Evolutionary conservation across 2,888 invertebrate genomes (phyloP), one percentile per base, ranked within the genome.

Genomic region (Ptycholaimellus sp.): DNA sequence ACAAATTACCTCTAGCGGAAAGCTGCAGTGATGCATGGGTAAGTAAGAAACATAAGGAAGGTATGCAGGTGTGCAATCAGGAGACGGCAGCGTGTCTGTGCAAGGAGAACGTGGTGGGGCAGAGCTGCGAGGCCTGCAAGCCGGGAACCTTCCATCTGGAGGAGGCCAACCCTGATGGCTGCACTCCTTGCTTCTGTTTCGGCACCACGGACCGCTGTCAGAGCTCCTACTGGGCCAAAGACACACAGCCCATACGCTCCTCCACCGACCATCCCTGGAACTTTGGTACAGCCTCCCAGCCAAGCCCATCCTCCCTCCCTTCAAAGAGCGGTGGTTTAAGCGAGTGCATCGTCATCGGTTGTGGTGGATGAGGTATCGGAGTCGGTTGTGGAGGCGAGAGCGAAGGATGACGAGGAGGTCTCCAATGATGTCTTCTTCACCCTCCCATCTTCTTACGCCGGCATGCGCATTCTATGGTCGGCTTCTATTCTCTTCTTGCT

Each of bases 101-200:
- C 60, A 82, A 82, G 44, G 54, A 65, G 27, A 70, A 79, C 47
- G 76, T 76, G 0, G 67, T 71, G 3, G 80, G 78, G 2, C 64
- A 70, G 40, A 71, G 72, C 7, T 96, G 93, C 56, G 74, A 80
- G 49, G 66, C 71, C 1, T 96, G 93, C 57, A 70, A 71, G 44
- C 76, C 78, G 25, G 83, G 83, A 14, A 79, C 79, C 3, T 96
- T 82, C 63, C 76, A 87, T 59, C 65, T 96, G 23, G 76, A 81
- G 58, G 68, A 69, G 2, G 67, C 64, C 38, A 83, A 90, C 59
- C 73, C 76, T 0, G 72, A 75, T 2, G 96, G 93, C 1, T 96
- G 93, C 56, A 82, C 83, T 2, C 76, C 79, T 48, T 96, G 96
- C 56, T 90, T 82, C 70, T 96, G 96, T 58, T 96, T 87, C 57